These are phyloP conservation scores for Casuarius casuarius DNA, from an alignment of 2,113 vertebrate genomes.

Conservation along the genomic window DNA sequence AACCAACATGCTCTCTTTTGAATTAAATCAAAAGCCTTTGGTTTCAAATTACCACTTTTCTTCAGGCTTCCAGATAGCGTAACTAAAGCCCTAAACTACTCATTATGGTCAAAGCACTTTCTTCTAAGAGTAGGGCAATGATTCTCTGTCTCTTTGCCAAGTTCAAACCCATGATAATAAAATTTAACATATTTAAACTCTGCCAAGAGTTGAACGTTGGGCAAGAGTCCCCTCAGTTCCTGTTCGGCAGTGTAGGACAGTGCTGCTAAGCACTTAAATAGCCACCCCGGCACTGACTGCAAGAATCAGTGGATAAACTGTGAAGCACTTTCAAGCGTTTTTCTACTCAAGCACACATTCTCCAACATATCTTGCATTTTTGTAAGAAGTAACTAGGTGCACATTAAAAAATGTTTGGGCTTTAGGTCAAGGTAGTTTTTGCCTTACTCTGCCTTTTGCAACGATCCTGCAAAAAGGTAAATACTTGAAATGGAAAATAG, in stretches of 20 bases:
- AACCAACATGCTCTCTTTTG: not conserved
- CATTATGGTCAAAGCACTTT: not conserved
- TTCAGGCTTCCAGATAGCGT: not conserved
- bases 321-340: not conserved
- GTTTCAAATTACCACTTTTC: not conserved
- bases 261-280: accelerated
- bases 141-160: not conserved
- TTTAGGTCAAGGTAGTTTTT: not conserved
- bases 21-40: not conserved
- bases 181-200: not conserved
- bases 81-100: not conserved
- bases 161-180: not conserved
- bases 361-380: not conserved
- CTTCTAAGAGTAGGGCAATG: too few relatives aligned
- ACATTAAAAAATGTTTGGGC: accelerated
- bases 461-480: not conserved
- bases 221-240: not conserved
- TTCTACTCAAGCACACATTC: not conserved
- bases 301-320: accelerated
- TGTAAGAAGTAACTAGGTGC: not conserved
- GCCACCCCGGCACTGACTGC: too few relatives aligned
- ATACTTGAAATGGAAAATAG: not conserved
- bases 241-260: not conserved
- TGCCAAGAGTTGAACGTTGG: not conserved
- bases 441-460: not conserved